Evolutionary conservation across 2,888 invertebrate species (phyloP).

Genomic region (Idaea aversata): DNA sequence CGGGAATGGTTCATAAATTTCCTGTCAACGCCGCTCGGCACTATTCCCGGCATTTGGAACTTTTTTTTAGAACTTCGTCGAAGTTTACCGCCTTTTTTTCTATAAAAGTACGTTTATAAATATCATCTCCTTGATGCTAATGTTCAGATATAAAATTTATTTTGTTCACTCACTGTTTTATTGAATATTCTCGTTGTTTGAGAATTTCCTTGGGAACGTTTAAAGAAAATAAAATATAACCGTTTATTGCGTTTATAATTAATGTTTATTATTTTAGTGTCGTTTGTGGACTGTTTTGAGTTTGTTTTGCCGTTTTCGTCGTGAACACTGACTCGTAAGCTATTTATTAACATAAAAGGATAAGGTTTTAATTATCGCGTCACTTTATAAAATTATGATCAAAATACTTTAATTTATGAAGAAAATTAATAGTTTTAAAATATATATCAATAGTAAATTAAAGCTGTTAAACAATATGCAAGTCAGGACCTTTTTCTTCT

Average conservation of each 20-base stretch:
- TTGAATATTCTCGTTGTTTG: neutral
- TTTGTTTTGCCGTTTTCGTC: neutral
- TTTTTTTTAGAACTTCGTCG: constrained; percentile 31
- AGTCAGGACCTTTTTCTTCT: too few relatives aligned
- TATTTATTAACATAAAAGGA: constrained; percentile 1
- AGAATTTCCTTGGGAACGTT: neutral
- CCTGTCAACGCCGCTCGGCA: constrained; percentile 64
- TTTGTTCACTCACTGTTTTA: constrained; percentile 12
- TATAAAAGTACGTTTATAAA: constrained; percentile 34
- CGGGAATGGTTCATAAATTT: constrained; percentile 75
- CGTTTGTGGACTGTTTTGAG: constrained; percentile 4
- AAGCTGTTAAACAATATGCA: neutral
- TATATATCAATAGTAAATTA: neutral
- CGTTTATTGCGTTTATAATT: neutral
- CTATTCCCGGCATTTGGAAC: constrained; percentile 56
- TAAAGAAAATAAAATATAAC: neutral
- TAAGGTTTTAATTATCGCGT: neutral
- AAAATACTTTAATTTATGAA: neutral
- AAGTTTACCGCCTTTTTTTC: constrained; percentile 23
- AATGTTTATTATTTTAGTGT: constrained; percentile 4
- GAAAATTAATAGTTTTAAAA: neutral
- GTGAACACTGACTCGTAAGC: neutral
- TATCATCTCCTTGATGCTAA: constrained; percentile 23
- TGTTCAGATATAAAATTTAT: constrained; percentile 20
- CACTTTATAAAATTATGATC: neutral